A percentile compares a stretch with the other conserved stretches of the same genome.
These are phyloP conservation scores for Leiothrix lutea DNA, from an alignment of 2,113 vertebrate genomes.

Conservation along the genomic window DNA sequence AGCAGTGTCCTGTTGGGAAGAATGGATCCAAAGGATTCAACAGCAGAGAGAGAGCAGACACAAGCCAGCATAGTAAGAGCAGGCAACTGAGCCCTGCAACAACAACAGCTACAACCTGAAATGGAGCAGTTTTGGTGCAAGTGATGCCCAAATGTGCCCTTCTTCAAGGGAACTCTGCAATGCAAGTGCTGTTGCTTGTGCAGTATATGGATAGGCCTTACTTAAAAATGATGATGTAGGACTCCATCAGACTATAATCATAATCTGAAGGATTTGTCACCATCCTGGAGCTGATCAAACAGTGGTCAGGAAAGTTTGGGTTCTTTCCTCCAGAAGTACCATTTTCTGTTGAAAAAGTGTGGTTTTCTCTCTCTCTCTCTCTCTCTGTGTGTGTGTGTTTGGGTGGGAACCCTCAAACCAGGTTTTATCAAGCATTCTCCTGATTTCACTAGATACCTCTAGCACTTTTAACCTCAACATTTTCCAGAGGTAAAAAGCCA, in stretches of 20 bases:
- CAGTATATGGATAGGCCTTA: not conserved
- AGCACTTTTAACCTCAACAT: not conserved
- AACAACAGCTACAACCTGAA: not conserved
- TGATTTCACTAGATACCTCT: not conserved
- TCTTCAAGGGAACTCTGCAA: not conserved
- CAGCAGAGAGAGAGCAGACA: not conserved
- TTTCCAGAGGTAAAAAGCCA: not conserved
- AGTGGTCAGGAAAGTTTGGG: not conserved
- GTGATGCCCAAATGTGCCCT: not conserved
- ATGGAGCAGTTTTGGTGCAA: not conserved
- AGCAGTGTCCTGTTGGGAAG: not conserved
- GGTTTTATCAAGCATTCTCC: not conserved
- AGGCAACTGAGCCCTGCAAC: not conserved
- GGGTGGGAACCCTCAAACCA: not conserved
- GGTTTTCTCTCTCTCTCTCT: not conserved
- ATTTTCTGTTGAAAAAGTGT: not conserved
- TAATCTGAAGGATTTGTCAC: not conserved
- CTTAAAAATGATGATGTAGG: not conserved
- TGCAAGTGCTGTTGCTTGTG: not conserved
- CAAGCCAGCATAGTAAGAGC: not conserved
- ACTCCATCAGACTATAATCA: not conserved
- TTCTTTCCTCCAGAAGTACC: not conserved
- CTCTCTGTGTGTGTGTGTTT: not conserved
- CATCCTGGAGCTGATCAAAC: not conserved
- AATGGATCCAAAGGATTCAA: not conserved